Base-by-base conservation (phyloP, 1,140 invertebrate species). In the Bombus breviceps region DNA sequence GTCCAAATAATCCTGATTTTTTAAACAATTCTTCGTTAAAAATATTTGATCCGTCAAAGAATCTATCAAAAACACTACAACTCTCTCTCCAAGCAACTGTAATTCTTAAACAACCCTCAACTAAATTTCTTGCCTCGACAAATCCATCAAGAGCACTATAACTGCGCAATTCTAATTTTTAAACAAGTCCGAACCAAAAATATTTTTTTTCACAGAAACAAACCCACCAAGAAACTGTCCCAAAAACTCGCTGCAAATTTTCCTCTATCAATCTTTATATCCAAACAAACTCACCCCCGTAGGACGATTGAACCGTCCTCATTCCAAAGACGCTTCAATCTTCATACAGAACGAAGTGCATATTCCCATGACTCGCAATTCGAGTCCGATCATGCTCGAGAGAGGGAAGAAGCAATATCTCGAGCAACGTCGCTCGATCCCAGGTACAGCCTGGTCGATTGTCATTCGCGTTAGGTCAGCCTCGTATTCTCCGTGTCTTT, bases 381-480 rank as follows among this genome's bases (percentile, higher is more conserved):
- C 37, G 37, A 66, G 57, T 78, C 57, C 59, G 62, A 78, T 78
- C 75, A 41, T 78, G 37, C 57, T 78, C 57, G 39, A 25, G 39
- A n/a, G 53, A 77, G 18, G 25, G n/a, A 78, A 41, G 37, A 64
- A 32, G 75, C 75, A 78, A 32, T 32, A 59, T 78, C 57, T 39
- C 37, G 53, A 15, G 41, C n/a, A n/a, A 41, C 34, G 74, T 53
- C 32, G 32, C 4, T n/a, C n/a, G 41, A 73, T 22, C 4, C n/a
- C 22, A 13, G 22, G 0, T 15, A 22, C 72, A n/a, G 1, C 28
- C 13, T 8, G 25, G 64, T 73, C 69, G 83, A 85, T 83, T 83
- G 73, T 83, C 74, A 74, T 76, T 71, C 59, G 66, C 74, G 81
- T 86, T 86, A 78, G 85, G 84, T 85, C 78, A 85, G 47, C 57